Base-by-base conservation (phyloP, 64 coral and sea anemone genomes). In the Pocillopora damicornis region DNA sequence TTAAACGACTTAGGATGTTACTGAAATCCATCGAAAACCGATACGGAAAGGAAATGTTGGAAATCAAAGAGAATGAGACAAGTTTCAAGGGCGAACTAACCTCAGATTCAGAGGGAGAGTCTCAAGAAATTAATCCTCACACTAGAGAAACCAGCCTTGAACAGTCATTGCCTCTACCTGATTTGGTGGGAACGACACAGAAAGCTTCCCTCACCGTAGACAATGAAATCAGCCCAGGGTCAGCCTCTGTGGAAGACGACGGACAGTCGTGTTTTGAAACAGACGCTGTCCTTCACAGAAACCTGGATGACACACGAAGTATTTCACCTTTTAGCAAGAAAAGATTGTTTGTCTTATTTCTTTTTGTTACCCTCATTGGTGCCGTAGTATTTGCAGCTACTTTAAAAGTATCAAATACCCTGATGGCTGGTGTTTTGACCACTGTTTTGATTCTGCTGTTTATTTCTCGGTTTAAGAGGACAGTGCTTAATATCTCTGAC, bases 1-100 rank as follows among this genome's bases (percentile, higher is more conserved):
- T 92, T 9, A 77, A 79, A 36, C 74, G 90, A 0, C 35, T 90
- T 16, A 75, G 84, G 37, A 90, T 76, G 35, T 59, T 90, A 20
- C 23, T 90, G 18, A 61, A 65, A 22, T 75, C 73, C 1, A 62
- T 90, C 3, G 79, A 74, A 75, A 83, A 76, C 71, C 71, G 71
- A 64, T 76, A 87, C 18, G 73, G 73, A 13, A 59, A 76, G 36
- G 75, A 87, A 13, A 61, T 77, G 35, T 7, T 87, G 26, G 35
- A 35, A 76, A 72, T 61, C 1, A 76, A 30, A 5, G 65, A 85
- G 15, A 58, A 38, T 11, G 67, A 10, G 9, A 11, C 67, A 73
- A 4, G 22, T 57, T 11, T 9, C 18, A 58, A 57, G 0, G 12
- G 37, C 9, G 81, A 85, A 11, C 25, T 38, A 30, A 10, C 7